Evolutionary conservation across 1,140 invertebrate genomes (phyloP).

Genomic region (Oppia nitens): DNA sequence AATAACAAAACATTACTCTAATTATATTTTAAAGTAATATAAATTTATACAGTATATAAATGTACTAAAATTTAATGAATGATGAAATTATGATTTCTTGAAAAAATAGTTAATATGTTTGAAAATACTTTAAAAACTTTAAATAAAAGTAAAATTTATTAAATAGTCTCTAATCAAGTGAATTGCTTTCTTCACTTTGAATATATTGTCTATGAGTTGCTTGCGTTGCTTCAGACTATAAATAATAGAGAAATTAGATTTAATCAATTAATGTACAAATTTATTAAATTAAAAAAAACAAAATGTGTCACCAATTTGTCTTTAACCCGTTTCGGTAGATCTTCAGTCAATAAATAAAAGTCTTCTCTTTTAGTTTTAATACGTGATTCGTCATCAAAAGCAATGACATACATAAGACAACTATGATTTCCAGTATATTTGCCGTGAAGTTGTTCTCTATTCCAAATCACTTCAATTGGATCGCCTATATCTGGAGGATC

Average conservation of each 20-base stretch:
- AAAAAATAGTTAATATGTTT: no score
- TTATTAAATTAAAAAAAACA: neutral
- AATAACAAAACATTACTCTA: no score
- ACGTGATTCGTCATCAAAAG: conserved; percentile 32
- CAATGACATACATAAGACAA: conserved; percentile 21
- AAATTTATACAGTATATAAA: no score
- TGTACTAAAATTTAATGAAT: no score
- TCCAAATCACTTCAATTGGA: conserved; percentile 10
- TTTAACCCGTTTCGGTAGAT: conserved; percentile 31
- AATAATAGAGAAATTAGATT: neutral
- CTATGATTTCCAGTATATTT: conserved; percentile 14
- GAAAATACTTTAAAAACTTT: no score
- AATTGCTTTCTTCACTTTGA: no score
- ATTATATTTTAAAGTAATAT: no score
- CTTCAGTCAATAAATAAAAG: conserved; percentile 29
- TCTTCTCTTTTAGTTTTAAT: conserved; percentile 26
- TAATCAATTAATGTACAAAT: neutral
- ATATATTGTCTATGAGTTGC: no score
- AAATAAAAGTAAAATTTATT: no score
- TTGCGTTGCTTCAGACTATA: no score
- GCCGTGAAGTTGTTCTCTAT: conserved; percentile 2
- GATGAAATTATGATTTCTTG: no score
- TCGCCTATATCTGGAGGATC: conserved; percentile 9
- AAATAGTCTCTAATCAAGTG: no score
- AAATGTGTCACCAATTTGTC: conserved; percentile 22